Base-by-base conservation (phyloP, 92 coral and sea anemone genomes). In the Parazoanthus darwini region DNA sequence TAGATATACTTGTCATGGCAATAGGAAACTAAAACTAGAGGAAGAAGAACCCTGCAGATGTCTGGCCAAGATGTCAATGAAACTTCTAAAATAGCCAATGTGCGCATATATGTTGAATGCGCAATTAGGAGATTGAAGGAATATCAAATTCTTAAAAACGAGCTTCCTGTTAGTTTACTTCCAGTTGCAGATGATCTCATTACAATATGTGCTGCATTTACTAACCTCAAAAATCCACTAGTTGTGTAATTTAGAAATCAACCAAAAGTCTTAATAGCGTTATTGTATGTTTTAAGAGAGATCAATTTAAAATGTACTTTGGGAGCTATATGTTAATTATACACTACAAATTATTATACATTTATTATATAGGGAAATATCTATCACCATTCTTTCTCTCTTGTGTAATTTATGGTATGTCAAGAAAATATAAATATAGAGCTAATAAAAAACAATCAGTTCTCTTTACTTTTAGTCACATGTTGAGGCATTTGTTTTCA, bases 131-230 rank as follows among this genome's bases (percentile, higher is more conserved):
- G 88, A 37, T 9, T 79, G 82, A 91, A 91, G 37, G 91, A 91
- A 37, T 91, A 58, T 70, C 87, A 74, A 11, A 91, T 88, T 80
- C 79, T 85, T 16, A 88, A 84, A 36, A 78, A 77, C 35, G 91
- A 88, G 80, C 71, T 93, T 3, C 96, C 91, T 39, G 83, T 89
- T 13, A 82, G 73, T 58, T 68, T 73, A 13, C 70, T 93, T 23
- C 91, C 96, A 1, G 43, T 93, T 29, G 82, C 58, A 8, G 96
- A 88, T 91, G 90, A 90, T 87, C 88, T 93, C 3, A 25, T 89
- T 36, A 89, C 79, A 39, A 79, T 81, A 0, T 89, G 81, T 92
- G 90, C 92, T 71, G 90, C 91, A 6, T 79, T 79, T n/a, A 79
- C 83, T 48, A 79, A 79, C 70, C 11, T 79, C 26, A 79, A 79